These are phyloP conservation scores for Bactericera cockerelli DNA, from an alignment of 1,140 invertebrate genomes.

Conservation along the genomic window DNA sequence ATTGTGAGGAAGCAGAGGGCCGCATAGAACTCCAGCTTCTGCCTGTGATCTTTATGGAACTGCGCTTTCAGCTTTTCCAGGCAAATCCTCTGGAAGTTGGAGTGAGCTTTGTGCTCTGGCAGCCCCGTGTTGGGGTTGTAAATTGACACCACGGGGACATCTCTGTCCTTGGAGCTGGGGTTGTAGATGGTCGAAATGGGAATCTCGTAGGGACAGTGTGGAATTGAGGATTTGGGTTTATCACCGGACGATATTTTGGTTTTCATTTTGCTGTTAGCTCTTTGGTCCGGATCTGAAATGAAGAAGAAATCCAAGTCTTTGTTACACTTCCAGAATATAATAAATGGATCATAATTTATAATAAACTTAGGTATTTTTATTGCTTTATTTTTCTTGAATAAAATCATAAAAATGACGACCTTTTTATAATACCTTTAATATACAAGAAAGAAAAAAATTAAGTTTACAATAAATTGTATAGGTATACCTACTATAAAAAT, in stretches of 20 bases:
- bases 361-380: too few species aligned
- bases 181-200: constrained; percentile 3
- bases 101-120: background rate
- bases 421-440: too few species aligned
- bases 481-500: too few species aligned
- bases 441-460: too few species aligned
- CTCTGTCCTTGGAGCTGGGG: background rate
- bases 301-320: too few species aligned
- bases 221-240: background rate
- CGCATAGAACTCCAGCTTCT: constrained; percentile 1
- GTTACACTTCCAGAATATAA: too few species aligned
- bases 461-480: too few species aligned
- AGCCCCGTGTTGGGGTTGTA: background rate
- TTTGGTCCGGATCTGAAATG: too few species aligned
- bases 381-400: too few species aligned
- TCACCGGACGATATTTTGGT: background rate
- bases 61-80: constrained; percentile 5
- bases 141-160: background rate
- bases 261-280: constrained; percentile 1
- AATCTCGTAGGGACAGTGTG: background rate
- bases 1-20: background rate
- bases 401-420: too few species aligned
- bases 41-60: background rate
- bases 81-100: background rate
- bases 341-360: too few species aligned